phyloP scores from a whole-genome alignment of 2,797 vertebrate genomes.

The Catamblyrhynchus diadema region DNA sequence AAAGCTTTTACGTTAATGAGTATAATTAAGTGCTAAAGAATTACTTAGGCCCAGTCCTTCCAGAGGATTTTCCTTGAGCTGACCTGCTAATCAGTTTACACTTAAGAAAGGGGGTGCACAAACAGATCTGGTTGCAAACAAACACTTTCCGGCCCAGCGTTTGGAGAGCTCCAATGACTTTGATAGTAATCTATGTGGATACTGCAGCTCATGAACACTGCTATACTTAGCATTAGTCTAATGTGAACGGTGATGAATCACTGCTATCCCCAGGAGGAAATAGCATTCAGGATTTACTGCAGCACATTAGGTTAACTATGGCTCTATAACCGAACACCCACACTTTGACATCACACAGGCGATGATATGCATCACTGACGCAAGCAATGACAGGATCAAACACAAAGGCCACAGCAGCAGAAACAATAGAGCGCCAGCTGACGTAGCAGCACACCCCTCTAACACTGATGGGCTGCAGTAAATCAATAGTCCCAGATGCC shows the following conservation, averaged over 20 bases:
- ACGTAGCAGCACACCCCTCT: conserved; percentile 62
- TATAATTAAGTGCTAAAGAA: neutral
- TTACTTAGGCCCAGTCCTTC: neutral
- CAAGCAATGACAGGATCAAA: conserved; percentile 84
- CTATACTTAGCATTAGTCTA: conserved; percentile 73
- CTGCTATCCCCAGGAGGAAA: conserved; percentile 69
- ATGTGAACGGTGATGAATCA: conserved; percentile 76
- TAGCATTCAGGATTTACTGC: conserved; percentile 69
- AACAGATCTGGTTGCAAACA: neutral
- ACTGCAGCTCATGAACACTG: conserved; percentile 45
- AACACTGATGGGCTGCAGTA: conserved; percentile 45
- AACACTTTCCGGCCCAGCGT: neutral
- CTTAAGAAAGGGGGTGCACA: neutral
- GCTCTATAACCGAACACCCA: conserved; percentile 75
- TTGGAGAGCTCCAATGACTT: conserved; percentile 22
- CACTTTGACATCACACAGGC: conserved; percentile 87
- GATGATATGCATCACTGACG: conserved; percentile 81
- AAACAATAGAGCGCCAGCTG: conserved; percentile 56
- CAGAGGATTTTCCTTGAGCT: neutral
- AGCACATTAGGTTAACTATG: conserved; percentile 75
- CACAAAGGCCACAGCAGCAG: conserved; percentile 78
- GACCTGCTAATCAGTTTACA: neutral
- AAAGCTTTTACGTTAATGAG: neutral
- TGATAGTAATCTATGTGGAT: conserved; percentile 53
- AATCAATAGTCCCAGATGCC: conserved; percentile 72